Conservation (phyloP, 2,797 vertebrate species). For the Paramormyrops hopkinsi region DNA sequence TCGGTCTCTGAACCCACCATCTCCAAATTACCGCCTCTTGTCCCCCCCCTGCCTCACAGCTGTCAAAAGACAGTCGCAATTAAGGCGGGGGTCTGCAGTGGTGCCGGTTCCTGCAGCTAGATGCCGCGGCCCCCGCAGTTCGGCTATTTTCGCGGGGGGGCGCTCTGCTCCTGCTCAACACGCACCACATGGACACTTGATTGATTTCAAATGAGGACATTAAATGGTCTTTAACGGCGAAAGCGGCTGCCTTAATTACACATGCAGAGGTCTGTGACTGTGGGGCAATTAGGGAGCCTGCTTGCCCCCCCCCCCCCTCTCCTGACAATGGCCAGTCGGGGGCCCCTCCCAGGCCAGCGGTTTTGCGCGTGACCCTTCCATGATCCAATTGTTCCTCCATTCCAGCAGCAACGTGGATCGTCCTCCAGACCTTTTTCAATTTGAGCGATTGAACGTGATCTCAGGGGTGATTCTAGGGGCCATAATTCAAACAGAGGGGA, state of each 20-base stretch:
- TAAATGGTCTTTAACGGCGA: background rate
- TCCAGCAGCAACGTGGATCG: background rate
- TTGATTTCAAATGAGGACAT: conserved; percentile 22
- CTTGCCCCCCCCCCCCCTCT: background rate
- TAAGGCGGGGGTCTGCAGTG: background rate
- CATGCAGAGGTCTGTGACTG: background rate
- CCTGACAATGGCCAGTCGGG: background rate
- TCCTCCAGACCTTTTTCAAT: background rate
- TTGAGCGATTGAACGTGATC: background rate
- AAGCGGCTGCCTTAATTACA: background rate
- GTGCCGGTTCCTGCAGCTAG: background rate
- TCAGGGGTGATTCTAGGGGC: background rate
- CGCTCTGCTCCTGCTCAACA: background rate
- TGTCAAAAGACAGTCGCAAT: background rate
- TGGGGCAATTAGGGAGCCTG: background rate
- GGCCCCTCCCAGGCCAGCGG: background rate
- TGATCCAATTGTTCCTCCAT: background rate
- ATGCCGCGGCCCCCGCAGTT: background rate
- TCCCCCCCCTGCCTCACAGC: background rate
- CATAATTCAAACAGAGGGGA: background rate
- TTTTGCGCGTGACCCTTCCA: background rate
- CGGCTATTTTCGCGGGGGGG: background rate
- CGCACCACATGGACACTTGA: conserved; percentile 4
- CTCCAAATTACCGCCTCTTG: background rate
- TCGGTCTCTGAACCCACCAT: background rate